Base-by-base conservation (phyloP, 1,140 invertebrate species). In the Hyphantria cunea region DNA sequence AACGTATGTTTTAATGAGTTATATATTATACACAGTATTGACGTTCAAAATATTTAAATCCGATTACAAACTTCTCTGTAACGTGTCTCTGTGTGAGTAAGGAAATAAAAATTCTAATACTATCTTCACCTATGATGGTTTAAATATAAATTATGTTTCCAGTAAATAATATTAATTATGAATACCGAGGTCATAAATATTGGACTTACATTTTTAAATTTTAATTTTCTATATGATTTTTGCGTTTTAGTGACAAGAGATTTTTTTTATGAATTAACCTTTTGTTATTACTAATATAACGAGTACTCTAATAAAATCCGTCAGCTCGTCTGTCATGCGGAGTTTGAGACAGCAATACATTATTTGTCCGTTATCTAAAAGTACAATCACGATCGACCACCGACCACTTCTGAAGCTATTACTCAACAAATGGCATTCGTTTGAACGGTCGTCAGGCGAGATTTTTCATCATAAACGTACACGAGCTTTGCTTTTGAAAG, bases 21-120 rank as follows among this genome's bases (percentile, higher is more conserved):
- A 49, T 74, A 70, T 74, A 66, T 76, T 72, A 71, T 70, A 25
- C 17, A 25, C 5, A 70, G 55, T 54, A 68, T 76, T 67, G 55
- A 63, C 44, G 48, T 58, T 53, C 42, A 56, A 68, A 76, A 73
- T 60, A 66, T 63, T 68, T 64, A 74, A 79, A 76, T 72, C 72
- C 60, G 69, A 72, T 74, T 72, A 72, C 39, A 48, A 53, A 31
- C 42, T 32, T 45, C 44, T 58, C 48, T 58, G 55, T 58, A 58
- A 59, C 5, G 6, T 44, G 33, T 32, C 13, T 15, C 34, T 52
- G 58, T 61, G 37, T 52, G 49, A 45, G 48, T 61, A 51, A 33
- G 15, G 34, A 39, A 44, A 55, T 55, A 55, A 55, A 55, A 58
- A 58, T 39, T 39, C 55, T 10, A 37, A 58, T 32, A 49, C 32